Conservation (phyloP, 1,140 invertebrate species). For the Danaus melanippus region DNA sequence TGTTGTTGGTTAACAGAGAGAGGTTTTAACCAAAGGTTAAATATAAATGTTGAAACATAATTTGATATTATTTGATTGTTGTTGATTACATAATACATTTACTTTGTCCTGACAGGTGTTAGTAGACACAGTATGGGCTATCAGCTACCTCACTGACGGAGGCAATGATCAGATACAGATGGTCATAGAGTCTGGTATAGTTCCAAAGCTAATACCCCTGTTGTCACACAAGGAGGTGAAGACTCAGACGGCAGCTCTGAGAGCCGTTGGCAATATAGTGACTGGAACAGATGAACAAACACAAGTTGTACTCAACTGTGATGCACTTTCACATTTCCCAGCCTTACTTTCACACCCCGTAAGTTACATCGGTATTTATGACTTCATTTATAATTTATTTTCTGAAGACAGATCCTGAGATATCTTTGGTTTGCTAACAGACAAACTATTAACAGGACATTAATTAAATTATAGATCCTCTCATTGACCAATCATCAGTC, state of each 20-base stretch:
- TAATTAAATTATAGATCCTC: no score
- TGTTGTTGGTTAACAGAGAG: no score
- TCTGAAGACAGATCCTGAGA: no score
- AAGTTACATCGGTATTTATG: slow-evolving; percentile 2
- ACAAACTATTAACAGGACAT: no score
- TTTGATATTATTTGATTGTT: no score
- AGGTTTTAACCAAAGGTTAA: no score
- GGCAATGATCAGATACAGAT: slow-evolving; percentile 99
- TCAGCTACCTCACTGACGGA: slow-evolving; percentile 98
- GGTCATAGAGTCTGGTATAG: slow-evolving; percentile 97
- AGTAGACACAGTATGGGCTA: slow-evolving; percentile 99
- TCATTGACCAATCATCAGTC: no score
- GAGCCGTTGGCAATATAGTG: slow-evolving; percentile 99
- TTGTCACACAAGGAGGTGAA: slow-evolving; percentile 97
- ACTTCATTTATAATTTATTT: no score
- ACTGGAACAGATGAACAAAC: slow-evolving; percentile 99
- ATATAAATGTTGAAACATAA: no score
- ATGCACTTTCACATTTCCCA: slow-evolving; percentile 93
- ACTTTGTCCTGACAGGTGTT: slow-evolving; percentile 81
- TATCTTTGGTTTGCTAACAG: no score
- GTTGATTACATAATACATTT: not conserved
- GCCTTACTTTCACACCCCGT: slow-evolving; percentile 87
- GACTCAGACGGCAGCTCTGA: slow-evolving; percentile 96
- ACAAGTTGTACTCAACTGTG: slow-evolving; percentile 93
- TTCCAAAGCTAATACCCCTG: slow-evolving; percentile 94